phyloP scores from a whole-genome alignment of 2,113 vertebrate genomes.

The Burhinus bistriatus region DNA sequence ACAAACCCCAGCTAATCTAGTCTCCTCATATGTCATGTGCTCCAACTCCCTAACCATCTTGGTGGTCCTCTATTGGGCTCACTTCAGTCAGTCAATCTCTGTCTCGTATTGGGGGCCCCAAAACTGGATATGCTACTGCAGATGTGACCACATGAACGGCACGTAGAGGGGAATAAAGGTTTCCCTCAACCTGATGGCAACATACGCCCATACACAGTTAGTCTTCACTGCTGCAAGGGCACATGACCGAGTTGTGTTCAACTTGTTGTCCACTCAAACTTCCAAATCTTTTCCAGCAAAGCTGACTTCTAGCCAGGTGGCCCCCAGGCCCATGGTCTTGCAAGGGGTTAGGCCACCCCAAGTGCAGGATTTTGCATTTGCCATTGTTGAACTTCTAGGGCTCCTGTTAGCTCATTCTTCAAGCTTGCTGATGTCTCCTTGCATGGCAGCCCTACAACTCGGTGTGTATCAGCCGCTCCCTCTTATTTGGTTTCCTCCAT shows the following conservation, averaged over 20 bases:
- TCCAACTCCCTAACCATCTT: not conserved
- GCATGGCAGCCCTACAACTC: not conserved
- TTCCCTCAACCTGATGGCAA: not conserved
- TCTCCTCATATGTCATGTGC: rapidly evolving
- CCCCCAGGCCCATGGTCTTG: not conserved
- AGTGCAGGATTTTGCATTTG: not conserved
- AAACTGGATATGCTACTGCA: not conserved
- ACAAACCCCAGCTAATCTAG: not conserved
- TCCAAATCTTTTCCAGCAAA: not conserved
- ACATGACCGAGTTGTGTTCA: not conserved
- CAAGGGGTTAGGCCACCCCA: not conserved
- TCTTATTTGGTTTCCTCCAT: not conserved
- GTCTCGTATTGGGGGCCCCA: too few species aligned
- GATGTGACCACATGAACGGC: not conserved
- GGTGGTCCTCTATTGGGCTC: not conserved
- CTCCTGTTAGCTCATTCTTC: not conserved
- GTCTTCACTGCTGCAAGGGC: not conserved
- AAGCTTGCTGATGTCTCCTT: not conserved
- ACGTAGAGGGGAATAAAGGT: not conserved
- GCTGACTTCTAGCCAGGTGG: not conserved
- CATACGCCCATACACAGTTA: not conserved
- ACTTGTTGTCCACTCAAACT: not conserved
- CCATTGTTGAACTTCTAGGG: not conserved
- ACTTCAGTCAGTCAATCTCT: not conserved
- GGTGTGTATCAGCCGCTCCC: not conserved